phyloP scores from a whole-genome alignment of 2,113 vertebrate genomes.

The Pelecanoides urinatrix region DNA sequence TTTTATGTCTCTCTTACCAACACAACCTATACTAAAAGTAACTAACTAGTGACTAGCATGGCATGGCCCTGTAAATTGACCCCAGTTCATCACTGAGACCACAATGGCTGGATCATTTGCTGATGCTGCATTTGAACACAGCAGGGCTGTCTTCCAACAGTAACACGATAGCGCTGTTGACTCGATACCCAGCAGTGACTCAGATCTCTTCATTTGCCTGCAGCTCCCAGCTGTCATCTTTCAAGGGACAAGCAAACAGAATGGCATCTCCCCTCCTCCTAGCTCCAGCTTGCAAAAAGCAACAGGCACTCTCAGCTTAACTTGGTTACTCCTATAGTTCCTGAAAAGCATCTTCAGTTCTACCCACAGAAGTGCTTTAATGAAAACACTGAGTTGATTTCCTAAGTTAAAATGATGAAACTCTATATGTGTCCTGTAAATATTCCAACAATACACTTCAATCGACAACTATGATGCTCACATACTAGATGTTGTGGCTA shows the following conservation, averaged over 20 bases:
- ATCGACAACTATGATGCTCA: neutral
- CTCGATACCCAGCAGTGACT: neutral
- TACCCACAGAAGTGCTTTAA: neutral
- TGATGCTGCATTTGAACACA: neutral
- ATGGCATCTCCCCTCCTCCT: neutral
- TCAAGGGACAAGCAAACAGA: neutral
- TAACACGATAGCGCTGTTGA: neutral
- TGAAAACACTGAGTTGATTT: neutral
- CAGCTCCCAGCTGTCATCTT: neutral
- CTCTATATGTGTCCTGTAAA: neutral
- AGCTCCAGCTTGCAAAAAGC: neutral
- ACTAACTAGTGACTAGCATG: neutral
- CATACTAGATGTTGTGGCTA: neutral
- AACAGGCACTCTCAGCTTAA: neutral
- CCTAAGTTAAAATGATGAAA: neutral
- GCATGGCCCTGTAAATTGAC: rapidly evolving
- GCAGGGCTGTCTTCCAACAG: neutral
- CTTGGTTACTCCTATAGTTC: neutral
- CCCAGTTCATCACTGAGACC: neutral
- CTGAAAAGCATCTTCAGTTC: neutral
- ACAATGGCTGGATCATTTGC: neutral
- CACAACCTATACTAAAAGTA: neutral
- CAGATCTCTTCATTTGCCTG: neutral
- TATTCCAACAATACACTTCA: neutral
- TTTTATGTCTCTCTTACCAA: neutral